Conservation (phyloP, 2,888 invertebrate genomes). For the Andrena flavipes region DNA sequence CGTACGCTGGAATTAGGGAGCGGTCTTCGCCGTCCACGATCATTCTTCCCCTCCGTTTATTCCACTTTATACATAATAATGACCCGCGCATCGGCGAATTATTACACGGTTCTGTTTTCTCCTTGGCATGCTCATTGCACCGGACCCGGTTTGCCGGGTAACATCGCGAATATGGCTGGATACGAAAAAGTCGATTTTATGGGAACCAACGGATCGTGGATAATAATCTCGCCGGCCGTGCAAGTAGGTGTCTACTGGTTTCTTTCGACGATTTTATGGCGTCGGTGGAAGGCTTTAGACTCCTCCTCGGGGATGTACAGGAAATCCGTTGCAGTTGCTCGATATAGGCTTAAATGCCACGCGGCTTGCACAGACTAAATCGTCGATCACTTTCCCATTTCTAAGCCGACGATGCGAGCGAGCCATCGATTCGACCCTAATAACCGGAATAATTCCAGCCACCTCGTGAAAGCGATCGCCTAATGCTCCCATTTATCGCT, state of each 20-base stretch:
- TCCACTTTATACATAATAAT: neutral
- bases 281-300: too few relatives aligned
- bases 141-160: too few relatives aligned
- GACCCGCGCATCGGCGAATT: neutral
- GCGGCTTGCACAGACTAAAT: constrained; percentile 32
- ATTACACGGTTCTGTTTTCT: too few relatives aligned
- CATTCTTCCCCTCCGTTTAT: neutral
- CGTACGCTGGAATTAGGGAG: constrained; percentile 29
- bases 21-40: neutral
- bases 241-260: neutral
- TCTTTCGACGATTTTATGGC: neutral
- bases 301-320: constrained; percentile 45
- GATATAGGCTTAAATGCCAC: constrained; percentile 29
- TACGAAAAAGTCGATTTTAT: too few relatives aligned
- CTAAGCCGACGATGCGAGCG: constrained; percentile 38
- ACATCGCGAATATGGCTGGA: too few relatives aligned
- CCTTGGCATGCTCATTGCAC: too few relatives aligned
- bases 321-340: constrained; percentile 58
- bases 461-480: constrained; percentile 37
- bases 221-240: too few relatives aligned
- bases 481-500: constrained; percentile 26
- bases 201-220: too few relatives aligned
- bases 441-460: constrained; percentile 56
- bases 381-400: constrained; percentile 55
- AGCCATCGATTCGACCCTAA: constrained; percentile 60